Evolutionary conservation across 2,888 invertebrate species (phyloP).

Genomic region (Athalia circularis): DNA sequence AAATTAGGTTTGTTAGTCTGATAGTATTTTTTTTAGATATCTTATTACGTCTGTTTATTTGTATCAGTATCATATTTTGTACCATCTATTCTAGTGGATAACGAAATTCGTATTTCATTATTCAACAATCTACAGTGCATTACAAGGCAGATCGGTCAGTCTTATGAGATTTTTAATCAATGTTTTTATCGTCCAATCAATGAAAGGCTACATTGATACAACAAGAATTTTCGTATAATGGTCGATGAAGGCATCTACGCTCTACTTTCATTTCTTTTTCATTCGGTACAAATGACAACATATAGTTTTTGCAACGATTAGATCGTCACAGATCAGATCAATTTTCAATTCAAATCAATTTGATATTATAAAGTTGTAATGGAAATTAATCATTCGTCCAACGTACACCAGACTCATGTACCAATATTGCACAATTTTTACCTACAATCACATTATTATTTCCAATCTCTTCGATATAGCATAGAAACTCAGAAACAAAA

Average conservation of each 20-base stretch:
- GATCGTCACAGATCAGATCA: slow-evolving; percentile 5
- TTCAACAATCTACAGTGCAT: slow-evolving; percentile 29
- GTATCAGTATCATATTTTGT: slow-evolving; percentile 19
- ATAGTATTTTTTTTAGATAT: slow-evolving; percentile 4
- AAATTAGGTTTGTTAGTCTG: background rate
- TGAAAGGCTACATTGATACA: slow-evolving; percentile 9
- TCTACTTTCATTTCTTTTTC: background rate
- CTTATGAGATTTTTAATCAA: slow-evolving; percentile 53
- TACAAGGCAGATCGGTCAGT: slow-evolving; percentile 68
- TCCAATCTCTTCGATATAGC: background rate
- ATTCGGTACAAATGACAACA: background rate
- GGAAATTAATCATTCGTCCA: slow-evolving; percentile 18
- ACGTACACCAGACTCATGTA: background rate
- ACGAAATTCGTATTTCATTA: background rate
- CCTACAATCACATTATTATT: background rate
- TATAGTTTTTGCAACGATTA: slow-evolving; percentile 6
- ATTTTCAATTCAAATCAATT: slow-evolving; percentile 7
- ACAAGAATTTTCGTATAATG: slow-evolving; percentile 17
- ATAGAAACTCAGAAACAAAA: background rate
- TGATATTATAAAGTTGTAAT: background rate
- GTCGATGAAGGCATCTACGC: too few relatives aligned
- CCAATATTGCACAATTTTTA: slow-evolving; percentile 18
- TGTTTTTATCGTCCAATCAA: slow-evolving; percentile 14
- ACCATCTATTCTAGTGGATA: slow-evolving; percentile 21
- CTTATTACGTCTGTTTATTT: background rate